phyloP scores from a whole-genome alignment of 1,140 invertebrate species.

The Plectrocnemia conspersa region DNA sequence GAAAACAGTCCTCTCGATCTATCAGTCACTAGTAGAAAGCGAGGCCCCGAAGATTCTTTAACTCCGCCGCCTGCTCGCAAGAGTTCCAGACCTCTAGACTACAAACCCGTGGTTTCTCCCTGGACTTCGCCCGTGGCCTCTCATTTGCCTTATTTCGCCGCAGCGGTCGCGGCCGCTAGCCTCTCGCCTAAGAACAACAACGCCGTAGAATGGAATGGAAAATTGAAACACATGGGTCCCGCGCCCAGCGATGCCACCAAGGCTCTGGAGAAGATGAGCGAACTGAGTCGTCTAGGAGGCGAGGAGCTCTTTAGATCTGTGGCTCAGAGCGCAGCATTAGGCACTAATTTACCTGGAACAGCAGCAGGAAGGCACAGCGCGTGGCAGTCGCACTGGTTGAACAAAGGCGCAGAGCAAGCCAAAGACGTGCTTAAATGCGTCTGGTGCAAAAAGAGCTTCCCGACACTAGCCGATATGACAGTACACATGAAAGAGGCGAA shows the following conservation, averaged over 20 bases:
- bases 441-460: conserved; percentile 93
- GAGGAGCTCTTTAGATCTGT: conserved; percentile 67
- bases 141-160: conserved; percentile 74
- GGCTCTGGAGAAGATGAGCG: conserved; percentile 87
- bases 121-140: conserved; percentile 75
- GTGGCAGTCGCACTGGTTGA: conserved; percentile 93
- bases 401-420: conserved; percentile 87
- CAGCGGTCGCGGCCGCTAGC: conserved; percentile 70
- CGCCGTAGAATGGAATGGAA: conserved; percentile 71
- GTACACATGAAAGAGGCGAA: conserved; percentile 95
- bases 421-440: conserved; percentile 93
- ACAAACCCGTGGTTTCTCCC: conserved; percentile 62
- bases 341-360: conserved; percentile 44
- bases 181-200: conserved; percentile 66
- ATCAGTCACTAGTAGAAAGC: conserved; percentile 68
- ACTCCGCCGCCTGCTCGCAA: conserved; percentile 60
- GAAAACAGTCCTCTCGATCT: conserved; percentile 76
- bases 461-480: conserved; percentile 82
- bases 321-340: conserved; percentile 48
- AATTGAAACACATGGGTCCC: conserved; percentile 62
- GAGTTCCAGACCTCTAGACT: conserved; percentile 59
- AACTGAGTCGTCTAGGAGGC: conserved; percentile 76
- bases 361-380: conserved; percentile 71
- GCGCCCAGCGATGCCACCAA: conserved; percentile 75
- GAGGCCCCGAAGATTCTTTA: conserved; percentile 61